phyloP scores from a whole-genome alignment of 1,140 invertebrate genomes.

The Metaphire vulgaris region DNA sequence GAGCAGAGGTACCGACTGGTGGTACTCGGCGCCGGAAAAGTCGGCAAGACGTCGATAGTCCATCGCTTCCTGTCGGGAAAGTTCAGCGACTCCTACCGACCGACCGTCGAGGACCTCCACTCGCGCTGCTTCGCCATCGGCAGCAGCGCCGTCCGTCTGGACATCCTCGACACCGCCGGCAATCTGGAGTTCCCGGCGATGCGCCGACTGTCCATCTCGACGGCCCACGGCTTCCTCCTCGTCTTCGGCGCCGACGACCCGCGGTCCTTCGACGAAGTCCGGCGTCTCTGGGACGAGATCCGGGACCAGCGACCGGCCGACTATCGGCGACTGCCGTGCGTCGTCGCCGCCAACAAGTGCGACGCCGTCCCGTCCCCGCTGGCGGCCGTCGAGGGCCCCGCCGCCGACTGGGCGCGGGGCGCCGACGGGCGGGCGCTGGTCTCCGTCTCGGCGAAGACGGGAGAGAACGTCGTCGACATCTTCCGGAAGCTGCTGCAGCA shows the following conservation, averaged over 20 bases:
- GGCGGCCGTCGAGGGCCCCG: conserved; percentile 13
- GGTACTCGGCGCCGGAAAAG: conserved; percentile 70
- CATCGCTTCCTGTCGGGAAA: conserved; percentile 77
- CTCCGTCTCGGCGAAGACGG: conserved; percentile 10
- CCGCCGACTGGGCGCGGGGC: conserved; percentile 2
- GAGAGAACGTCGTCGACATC: background rate
- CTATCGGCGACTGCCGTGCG: background rate
- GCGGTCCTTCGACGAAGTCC: conserved; percentile 26
- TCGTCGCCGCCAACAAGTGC: conserved; percentile 18
- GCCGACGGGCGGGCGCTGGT: background rate
- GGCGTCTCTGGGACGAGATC: conserved; percentile 6
- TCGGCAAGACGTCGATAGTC: conserved; percentile 80
- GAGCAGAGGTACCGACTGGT: conserved; percentile 64
- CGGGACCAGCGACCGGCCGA: background rate
- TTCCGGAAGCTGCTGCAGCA: conserved; percentile 12
- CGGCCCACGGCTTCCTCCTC: conserved; percentile 62
- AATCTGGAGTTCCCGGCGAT: conserved; percentile 99
- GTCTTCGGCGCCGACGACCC: conserved; percentile 54
- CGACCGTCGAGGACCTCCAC: conserved; percentile 83
- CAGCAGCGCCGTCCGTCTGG: conserved; percentile 14
- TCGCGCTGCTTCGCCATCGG: conserved; percentile 54
- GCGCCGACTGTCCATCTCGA: conserved; percentile 95
- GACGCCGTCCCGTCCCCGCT: conserved; percentile 7
- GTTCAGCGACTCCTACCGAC: conserved; percentile 74
- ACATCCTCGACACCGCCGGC: conserved; percentile 69